A percentile compares a stretch with the other conserved stretches of the same genome.
These are phyloP conservation scores for Sclerodermus sp. DNA, from an alignment of 2,888 invertebrate genomes.

Conservation along the genomic window DNA sequence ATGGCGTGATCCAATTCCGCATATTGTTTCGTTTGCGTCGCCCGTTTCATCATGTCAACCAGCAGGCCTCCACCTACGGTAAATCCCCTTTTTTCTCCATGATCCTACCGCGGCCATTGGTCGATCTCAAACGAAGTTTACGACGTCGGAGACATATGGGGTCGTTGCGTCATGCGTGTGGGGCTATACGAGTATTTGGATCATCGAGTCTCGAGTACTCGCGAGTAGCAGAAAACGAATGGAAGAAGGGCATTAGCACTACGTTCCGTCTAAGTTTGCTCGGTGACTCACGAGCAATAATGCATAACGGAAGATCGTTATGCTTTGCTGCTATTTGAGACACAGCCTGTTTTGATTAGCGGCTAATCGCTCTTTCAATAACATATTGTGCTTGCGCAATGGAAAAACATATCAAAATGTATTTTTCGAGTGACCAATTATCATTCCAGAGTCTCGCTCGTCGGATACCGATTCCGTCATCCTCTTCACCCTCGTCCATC, in stretches of 20 bases:
- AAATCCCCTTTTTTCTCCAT: too few species aligned
- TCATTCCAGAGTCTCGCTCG: too few species aligned
- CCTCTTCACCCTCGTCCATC: too few species aligned
- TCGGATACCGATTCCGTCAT: too few species aligned
- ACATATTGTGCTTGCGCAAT: too few species aligned
- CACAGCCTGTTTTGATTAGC: too few species aligned
- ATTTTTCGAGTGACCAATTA: too few species aligned
- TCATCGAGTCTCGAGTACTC: constrained; percentile 22
- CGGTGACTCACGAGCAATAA: constrained; percentile 29
- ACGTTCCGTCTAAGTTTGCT: constrained; percentile 23
- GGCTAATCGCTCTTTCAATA: too few species aligned
- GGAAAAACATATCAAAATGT: too few species aligned
- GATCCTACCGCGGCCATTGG: too few species aligned
- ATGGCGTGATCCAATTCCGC: constrained; percentile 92
- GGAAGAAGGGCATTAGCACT: constrained; percentile 24
- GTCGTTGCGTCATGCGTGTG: constrained; percentile 22
- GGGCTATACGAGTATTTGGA: constrained; percentile 32
- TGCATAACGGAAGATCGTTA: constrained; percentile 5
- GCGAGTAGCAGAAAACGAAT: constrained; percentile 6
- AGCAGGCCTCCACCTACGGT: constrained; percentile 81
- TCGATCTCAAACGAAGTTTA: constrained; percentile 6
- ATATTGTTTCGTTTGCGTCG: constrained; percentile 85
- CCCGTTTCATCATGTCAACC: constrained; percentile 90
- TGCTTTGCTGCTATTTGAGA: too few species aligned
- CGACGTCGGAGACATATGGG: constrained; percentile 10